Evolutionary conservation across 1,140 invertebrate species (phyloP).

Genomic region (Heterodera schachtii): DNA sequence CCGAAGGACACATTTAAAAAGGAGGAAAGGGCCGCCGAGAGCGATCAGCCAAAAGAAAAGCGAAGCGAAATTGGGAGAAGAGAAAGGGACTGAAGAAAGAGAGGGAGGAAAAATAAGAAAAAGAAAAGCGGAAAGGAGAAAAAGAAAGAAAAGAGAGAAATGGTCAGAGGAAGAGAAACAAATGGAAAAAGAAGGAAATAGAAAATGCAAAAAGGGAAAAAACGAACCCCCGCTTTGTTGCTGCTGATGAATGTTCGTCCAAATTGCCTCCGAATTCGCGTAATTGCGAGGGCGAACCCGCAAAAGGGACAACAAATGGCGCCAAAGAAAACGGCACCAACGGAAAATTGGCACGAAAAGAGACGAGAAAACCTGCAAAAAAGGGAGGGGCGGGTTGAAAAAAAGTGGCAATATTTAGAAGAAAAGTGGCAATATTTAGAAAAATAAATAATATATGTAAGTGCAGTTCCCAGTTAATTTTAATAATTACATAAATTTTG

Average conservation of each 20-base stretch:
- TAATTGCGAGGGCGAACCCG: constrained; percentile 57
- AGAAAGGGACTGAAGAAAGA: neutral
- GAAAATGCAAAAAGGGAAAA: too few species aligned
- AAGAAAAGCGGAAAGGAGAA: neutral
- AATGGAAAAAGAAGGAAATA: too few species aligned
- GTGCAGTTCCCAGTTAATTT: constrained; percentile 77
- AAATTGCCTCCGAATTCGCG: constrained; percentile 49
- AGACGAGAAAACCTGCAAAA: constrained; percentile 47
- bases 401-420: constrained; percentile 71
- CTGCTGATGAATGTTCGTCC: constrained; percentile 37
- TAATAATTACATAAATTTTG: constrained; percentile 79
- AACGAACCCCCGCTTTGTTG: neutral
- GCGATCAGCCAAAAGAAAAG: constrained; percentile 82
- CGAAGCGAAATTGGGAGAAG: constrained; percentile 70
- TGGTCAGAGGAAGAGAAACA: too few species aligned
- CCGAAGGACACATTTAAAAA: constrained; percentile 76
- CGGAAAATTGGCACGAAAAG: constrained; percentile 47
- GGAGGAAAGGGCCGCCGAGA: constrained; percentile 84
- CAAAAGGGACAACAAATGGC: constrained; percentile 48
- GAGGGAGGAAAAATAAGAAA: neutral
- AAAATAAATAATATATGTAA: constrained; percentile 72
- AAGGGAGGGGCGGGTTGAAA: constrained; percentile 32
- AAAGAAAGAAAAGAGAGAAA: constrained; percentile 70
- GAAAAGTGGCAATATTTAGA: constrained; percentile 73
- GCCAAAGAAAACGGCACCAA: constrained; percentile 49